Base-by-base conservation (phyloP, 2,797 vertebrate species). In the Sebastes melanostomus region DNA sequence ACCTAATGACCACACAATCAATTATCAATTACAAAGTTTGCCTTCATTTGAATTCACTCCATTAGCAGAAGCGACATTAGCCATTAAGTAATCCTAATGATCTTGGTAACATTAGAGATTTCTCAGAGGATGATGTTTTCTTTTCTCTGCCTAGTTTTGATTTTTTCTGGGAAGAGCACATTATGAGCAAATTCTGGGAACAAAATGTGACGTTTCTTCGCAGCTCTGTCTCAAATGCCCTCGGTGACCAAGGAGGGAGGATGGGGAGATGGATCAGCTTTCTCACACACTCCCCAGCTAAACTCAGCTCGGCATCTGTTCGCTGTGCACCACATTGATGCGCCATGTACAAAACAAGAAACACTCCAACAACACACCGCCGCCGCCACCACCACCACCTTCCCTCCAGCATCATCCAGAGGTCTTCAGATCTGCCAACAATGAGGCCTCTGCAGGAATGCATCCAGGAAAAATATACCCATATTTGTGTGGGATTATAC, bases 221-320 rank as follows among this genome's bases (percentile, higher is more conserved):
- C 24, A 81, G 67, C 27, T 34, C 9, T 12, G 18, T 22, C n/a
- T 77, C 10, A 67, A 22, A 30, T 38, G 58, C 25, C 52, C 14
- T 20, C 5, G 1, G 68, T 75, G 73, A 86, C 61, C n/a, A 38
- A 36, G 60, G 60, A 56, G 34, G 46, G 12, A 79, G 60, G 69
- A 66, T 2, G 10, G 30, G 36, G 75, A 66, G 66, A 70, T 58
- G 72, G 75, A 78, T 87, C 52, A 58, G 58, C 80, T 73, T 78
- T 72, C 62, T 32, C 61, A 13, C 69, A 69, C 55, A 18, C 72
- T 89, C 75, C 76, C 86, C 76, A 77, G 83, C 82, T 66, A 38
- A 79, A 90, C 80, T 78, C 52, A 73, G 55, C 79, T 78, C 77
- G 75, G 82, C 89, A 88, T 83, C 85, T 91, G 86, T 83, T 91